Conservation (phyloP, 2,113 vertebrate genomes). For the Isichthys henryi region DNA sequence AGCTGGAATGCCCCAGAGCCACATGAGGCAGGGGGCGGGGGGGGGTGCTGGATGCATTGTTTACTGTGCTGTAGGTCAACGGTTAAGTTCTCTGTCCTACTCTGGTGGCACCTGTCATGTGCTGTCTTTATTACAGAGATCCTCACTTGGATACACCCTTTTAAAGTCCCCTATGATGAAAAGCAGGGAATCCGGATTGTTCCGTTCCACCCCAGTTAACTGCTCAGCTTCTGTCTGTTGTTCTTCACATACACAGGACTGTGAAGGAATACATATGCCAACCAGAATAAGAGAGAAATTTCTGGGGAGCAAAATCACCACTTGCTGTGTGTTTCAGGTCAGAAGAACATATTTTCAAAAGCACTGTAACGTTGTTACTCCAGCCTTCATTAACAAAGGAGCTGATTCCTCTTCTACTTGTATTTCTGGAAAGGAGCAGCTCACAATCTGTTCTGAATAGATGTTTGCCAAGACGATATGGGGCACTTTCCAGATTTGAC, state of each 20-base stretch:
- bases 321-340: neutral
- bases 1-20: neutral
- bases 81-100: neutral
- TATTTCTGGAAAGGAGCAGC: neutral
- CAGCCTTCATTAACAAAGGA: neutral
- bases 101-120: neutral
- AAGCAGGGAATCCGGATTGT: neutral
- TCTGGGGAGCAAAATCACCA: neutral
- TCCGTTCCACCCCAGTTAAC: neutral
- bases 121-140: neutral
- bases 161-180: neutral
- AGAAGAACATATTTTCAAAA: neutral
- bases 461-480: neutral
- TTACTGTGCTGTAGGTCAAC: neutral
- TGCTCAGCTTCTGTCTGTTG: neutral
- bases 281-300: neutral
- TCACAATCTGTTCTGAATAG: neutral
- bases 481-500: neutral
- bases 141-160: neutral
- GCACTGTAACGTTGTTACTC: neutral
- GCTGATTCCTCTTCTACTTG: neutral
- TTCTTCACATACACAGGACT: neutral
- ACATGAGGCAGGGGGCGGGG: neutral
- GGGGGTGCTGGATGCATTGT: neutral
- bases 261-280: neutral